A percentile compares a stretch with the other conserved stretches of the same genome.
Conservation (phyloP, 2,113 vertebrate species). For the Chaetops frenatus region DNA sequence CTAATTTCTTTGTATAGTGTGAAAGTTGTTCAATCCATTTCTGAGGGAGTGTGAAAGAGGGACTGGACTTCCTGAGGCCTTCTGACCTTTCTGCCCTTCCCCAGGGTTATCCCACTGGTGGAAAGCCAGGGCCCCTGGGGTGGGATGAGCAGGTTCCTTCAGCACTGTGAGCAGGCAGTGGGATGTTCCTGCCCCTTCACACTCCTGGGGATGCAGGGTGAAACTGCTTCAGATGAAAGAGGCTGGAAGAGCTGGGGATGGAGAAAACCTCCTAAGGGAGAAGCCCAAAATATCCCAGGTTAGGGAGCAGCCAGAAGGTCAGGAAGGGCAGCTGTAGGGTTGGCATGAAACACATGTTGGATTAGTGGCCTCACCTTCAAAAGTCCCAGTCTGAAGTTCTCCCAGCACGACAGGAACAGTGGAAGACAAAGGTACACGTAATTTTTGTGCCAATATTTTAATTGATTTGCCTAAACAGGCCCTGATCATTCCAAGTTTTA, state of each 20-base stretch:
- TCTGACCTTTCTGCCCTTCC: background rate
- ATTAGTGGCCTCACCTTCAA: background rate
- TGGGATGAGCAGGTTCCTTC: background rate
- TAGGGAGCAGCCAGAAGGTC: background rate
- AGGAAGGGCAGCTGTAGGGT: background rate
- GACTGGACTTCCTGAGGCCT: background rate
- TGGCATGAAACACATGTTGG: background rate
- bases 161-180: background rate
- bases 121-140: background rate
- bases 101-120: fast-evolving
- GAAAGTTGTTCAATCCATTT: background rate
- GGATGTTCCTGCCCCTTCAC: background rate
- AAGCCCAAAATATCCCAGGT: background rate
- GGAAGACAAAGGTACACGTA: background rate
- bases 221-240: background rate
- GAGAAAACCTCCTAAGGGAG: background rate
- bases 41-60: background rate
- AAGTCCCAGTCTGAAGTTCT: background rate
- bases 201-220: background rate
- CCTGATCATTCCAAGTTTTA: conserved; percentile 9
- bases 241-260: background rate
- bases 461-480: conserved; percentile 1
- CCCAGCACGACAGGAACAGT: background rate
- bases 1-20: fast-evolving
- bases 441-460: conserved; percentile 19